Conservation (phyloP, 1,140 invertebrate species). For the Arion vulgaris region DNA sequence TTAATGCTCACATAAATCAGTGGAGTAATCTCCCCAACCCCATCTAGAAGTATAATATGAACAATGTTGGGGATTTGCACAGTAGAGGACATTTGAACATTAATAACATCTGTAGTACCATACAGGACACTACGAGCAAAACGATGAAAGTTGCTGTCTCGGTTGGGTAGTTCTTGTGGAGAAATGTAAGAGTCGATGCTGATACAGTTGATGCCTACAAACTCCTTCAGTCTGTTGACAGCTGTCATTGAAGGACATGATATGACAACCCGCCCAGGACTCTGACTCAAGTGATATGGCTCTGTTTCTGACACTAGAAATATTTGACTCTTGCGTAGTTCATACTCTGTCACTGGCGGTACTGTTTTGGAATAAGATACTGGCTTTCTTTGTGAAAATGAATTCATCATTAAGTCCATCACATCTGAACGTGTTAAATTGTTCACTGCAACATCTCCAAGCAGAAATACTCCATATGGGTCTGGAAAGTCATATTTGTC, state of each 20-base stretch:
- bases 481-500: conserved; percentile 26
- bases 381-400: background rate
- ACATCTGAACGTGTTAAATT: conserved; percentile 15
- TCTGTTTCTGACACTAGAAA: conserved; percentile 19
- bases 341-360: conserved; percentile 8
- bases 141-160: conserved; percentile 9
- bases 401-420: background rate
- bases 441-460: conserved; percentile 26
- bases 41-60: conserved; percentile 31
- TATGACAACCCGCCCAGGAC: conserved; percentile 15
- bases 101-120: background rate
- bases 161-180: background rate
- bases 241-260: background rate
- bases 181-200: conserved; percentile 3
- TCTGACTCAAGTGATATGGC: conserved; percentile 23
- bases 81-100: background rate
- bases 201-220: conserved; percentile 13
- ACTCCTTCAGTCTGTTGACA: background rate
- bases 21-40: conserved; percentile 7
- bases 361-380: background rate
- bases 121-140: conserved; percentile 21
- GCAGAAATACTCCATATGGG: conserved; percentile 21
- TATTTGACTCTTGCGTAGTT: conserved; percentile 15
- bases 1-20: conserved; percentile 29
- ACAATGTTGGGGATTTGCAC: conserved; percentile 28